phyloP scores from a whole-genome alignment of 2,113 vertebrate species.

The Notothenia rossii region DNA sequence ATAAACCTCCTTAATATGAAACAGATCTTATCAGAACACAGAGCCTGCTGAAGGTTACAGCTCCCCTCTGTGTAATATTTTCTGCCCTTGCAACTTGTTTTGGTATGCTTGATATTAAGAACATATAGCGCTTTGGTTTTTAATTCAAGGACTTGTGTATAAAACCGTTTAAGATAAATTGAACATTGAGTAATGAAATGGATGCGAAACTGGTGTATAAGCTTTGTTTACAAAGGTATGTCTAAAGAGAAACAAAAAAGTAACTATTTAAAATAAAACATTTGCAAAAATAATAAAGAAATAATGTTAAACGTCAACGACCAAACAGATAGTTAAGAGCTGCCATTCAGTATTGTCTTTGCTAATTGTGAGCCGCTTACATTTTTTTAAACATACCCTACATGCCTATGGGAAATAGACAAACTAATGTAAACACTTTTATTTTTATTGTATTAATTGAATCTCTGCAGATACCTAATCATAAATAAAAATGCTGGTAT shows the following conservation, averaged over 20 bases:
- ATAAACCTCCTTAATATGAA: constrained; percentile 44
- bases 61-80: constrained; percentile 54
- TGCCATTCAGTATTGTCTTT: too few relatives aligned
- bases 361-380: too few relatives aligned
- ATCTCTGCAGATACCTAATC: not conserved
- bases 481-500: not conserved
- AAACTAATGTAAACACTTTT: too few relatives aligned
- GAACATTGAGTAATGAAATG: not conserved
- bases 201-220: not conserved
- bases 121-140: constrained; percentile 18
- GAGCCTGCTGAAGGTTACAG: constrained; percentile 23
- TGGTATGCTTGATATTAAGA: constrained; percentile 6
- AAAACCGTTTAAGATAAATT: not conserved
- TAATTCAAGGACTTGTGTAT: not conserved
- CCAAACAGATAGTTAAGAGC: too few relatives aligned
- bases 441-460: too few relatives aligned
- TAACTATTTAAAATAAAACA: too few relatives aligned
- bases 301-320: too few relatives aligned
- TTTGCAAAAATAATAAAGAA: too few relatives aligned
- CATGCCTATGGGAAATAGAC: not conserved
- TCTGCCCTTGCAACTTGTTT: constrained; percentile 10
- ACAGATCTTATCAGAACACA: constrained; percentile 42
- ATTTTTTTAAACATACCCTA: not conserved
- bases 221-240: not conserved
- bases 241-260: too few relatives aligned